phyloP scores from a whole-genome alignment of 2,113 vertebrate genomes.

The Danionella cerebrum region DNA sequence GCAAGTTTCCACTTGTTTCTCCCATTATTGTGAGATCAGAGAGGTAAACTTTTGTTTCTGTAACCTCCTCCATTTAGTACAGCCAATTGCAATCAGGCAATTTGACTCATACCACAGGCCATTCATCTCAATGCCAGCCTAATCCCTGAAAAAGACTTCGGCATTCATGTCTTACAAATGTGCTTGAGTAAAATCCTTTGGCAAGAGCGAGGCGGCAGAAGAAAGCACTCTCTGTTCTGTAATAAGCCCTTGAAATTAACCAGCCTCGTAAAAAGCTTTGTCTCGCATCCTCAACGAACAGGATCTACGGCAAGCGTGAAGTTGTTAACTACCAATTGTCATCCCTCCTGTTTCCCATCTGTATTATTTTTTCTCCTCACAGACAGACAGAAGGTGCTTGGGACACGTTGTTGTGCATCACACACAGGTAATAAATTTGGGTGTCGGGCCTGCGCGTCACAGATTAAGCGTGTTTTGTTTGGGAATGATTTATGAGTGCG shows the following conservation, averaged over 20 bases:
- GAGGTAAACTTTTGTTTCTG: slow-evolving; percentile 29
- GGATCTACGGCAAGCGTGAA: slow-evolving; percentile 16
- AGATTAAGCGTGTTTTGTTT: slow-evolving; percentile 75
- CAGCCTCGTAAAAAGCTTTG: slow-evolving; percentile 55
- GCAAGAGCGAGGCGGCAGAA: slow-evolving; percentile 52
- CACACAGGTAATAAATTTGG: slow-evolving; percentile 65
- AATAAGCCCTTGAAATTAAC: slow-evolving; percentile 52
- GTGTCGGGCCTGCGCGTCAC: slow-evolving; percentile 55
- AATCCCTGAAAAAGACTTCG: slow-evolving; percentile 62
- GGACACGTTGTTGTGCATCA: slow-evolving; percentile 53
- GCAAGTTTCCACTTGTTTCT: slow-evolving; percentile 32
- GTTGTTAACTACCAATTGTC: slow-evolving; percentile 17
- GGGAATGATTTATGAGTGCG: slow-evolving; percentile 71
- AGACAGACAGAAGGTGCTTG: slow-evolving; percentile 57
- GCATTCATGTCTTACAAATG: slow-evolving; percentile 68
- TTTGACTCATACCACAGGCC: slow-evolving; percentile 50
- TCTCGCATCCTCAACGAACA: slow-evolving; percentile 49
- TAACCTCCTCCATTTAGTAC: slow-evolving; percentile 45
- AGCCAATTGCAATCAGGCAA: slow-evolving; percentile 41
- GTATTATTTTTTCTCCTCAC: slow-evolving; percentile 44
- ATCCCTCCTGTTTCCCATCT: slow-evolving; percentile 25
- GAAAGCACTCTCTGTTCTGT: slow-evolving; percentile 55
- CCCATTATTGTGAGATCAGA: slow-evolving; percentile 36
- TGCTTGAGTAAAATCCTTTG: slow-evolving; percentile 61
- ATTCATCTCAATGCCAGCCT: slow-evolving; percentile 49